Percentiles rank a stretch among this genome's conserved stretches.
Evolutionary conservation across 2,888 invertebrate genomes (phyloP).

Genomic region (Pristionchus arcanus): DNA sequence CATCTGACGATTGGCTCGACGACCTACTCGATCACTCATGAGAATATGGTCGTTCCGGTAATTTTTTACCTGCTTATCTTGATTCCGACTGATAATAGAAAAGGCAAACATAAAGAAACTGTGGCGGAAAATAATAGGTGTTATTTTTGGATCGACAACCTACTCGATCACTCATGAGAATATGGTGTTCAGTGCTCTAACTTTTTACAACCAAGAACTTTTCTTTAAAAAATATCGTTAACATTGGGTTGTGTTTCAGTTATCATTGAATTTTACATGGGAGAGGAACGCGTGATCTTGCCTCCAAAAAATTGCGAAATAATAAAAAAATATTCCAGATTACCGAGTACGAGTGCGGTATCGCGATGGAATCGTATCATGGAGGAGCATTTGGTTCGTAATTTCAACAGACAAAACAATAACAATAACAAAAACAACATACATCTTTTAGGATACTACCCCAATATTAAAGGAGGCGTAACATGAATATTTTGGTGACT

Average conservation of each 20-base stretch:
- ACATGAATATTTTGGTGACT: too few relatives aligned
- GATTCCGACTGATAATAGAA: neutral
- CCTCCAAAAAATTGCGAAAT: too few relatives aligned
- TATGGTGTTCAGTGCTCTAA: too few relatives aligned
- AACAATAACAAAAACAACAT: neutral
- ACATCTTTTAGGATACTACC: too few relatives aligned
- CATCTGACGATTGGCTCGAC: constrained; percentile 1
- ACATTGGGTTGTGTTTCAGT: too few relatives aligned
- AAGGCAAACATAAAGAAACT: neutral
- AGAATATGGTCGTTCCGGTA: constrained; percentile 44
- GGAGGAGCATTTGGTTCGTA: constrained; percentile 18
- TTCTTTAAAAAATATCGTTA: too few relatives aligned
- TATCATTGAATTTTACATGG: too few relatives aligned
- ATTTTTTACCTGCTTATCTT: neutral
- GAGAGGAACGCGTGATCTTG: too few relatives aligned
- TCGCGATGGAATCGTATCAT: neutral
- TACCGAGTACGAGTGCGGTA: neutral
- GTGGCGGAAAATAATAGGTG: neutral
- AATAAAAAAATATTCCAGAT: neutral
- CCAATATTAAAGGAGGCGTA: too few relatives aligned
- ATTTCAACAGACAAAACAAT: neutral
- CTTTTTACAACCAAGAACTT: too few relatives aligned
- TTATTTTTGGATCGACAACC: constrained; percentile 1
- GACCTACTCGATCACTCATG: neutral
- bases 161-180: constrained; percentile 20